Conservation (phyloP, 2,797 vertebrate species). For the Pogonophryne albipinna region DNA sequence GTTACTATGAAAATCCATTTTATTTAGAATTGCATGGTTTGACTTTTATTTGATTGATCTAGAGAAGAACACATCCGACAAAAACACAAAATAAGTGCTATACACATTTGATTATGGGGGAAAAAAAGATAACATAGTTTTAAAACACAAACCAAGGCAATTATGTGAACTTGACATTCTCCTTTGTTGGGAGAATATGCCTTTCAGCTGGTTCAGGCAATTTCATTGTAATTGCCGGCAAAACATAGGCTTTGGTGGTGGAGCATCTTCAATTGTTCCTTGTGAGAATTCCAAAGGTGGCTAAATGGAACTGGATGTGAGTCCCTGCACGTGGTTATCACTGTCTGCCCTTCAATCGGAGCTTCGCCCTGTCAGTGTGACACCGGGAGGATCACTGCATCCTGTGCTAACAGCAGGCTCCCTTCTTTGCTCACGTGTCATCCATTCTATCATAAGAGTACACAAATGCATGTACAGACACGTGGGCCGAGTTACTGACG, state of each 20-base stretch:
- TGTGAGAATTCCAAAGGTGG: constrained; percentile 75
- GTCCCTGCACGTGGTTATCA: constrained; percentile 73
- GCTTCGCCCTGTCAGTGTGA: constrained; percentile 56
- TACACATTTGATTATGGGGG: constrained; percentile 41
- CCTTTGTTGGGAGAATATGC: constrained; percentile 66
- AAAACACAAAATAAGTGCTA: constrained; percentile 27
- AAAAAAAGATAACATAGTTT: constrained; percentile 35
- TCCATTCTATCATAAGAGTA: constrained; percentile 20
- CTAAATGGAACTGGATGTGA: constrained; percentile 70
- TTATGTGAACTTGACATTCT: constrained; percentile 53
- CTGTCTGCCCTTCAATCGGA: constrained; percentile 72
- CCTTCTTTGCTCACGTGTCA: constrained; percentile 41
- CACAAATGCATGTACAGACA: constrained; percentile 25
- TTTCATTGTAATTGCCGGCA: constrained; percentile 79
- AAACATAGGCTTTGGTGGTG: constrained; percentile 65
- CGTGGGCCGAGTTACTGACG: constrained; percentile 29
- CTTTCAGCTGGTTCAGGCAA: constrained; percentile 71
- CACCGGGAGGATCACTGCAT: constrained; percentile 66
- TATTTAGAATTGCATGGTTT: constrained; percentile 51
- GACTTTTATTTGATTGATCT: constrained; percentile 57
- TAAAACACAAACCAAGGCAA: constrained; percentile 47
- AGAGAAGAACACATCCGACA: constrained; percentile 49
- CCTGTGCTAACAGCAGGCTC: constrained; percentile 65
- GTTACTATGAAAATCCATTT: constrained; percentile 44
- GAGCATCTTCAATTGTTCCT: constrained; percentile 62